phyloP scores from a whole-genome alignment of 2,113 vertebrate species.

The Oncorhynchus gorbuscha region DNA sequence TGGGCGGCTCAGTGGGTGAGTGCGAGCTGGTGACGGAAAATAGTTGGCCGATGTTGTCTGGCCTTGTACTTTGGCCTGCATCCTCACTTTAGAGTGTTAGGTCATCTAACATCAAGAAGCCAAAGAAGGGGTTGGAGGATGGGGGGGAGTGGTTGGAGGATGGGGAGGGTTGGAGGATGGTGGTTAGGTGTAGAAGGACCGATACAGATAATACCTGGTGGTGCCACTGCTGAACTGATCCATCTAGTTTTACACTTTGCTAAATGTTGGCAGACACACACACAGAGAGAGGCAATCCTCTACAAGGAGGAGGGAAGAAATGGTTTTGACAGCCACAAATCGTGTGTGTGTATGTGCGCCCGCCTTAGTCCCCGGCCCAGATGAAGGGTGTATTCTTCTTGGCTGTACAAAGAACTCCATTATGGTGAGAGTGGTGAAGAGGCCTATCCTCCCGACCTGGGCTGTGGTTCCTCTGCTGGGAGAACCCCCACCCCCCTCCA shows the following conservation, averaged over 20 bases:
- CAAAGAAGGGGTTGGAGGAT: conserved; percentile 17
- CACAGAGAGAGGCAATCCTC: conserved; percentile 8
- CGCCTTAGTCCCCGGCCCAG: conserved; percentile 35
- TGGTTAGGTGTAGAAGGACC: neutral
- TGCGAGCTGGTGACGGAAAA: conserved; percentile 30
- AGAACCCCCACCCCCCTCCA: conserved; percentile 6
- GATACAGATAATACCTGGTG: neutral
- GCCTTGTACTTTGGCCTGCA: conserved; percentile 66
- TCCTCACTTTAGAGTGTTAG: conserved; percentile 45
- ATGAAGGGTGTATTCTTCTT: conserved; percentile 62
- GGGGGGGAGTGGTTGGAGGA: neutral
- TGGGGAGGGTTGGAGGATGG: no score
- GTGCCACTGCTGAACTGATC: conserved; percentile 19
- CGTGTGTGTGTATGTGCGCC: conserved; percentile 14
- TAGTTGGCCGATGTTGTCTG: conserved; percentile 57
- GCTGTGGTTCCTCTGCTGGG: neutral
- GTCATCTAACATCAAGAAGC: conserved; percentile 34
- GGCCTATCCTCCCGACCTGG: neutral
- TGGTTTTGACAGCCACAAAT: conserved; percentile 30
- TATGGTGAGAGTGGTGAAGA: conserved; percentile 35
- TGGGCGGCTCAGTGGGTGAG: conserved; percentile 33
- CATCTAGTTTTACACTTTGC: neutral
- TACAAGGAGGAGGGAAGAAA: conserved; percentile 16
- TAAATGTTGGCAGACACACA: no score
- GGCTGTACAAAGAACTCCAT: conserved; percentile 58